Percentiles rank a stretch among this genome's conserved stretches.
phyloP scores from a whole-genome alignment of 1,140 invertebrate genomes.

The Conus betulinus region DNA sequence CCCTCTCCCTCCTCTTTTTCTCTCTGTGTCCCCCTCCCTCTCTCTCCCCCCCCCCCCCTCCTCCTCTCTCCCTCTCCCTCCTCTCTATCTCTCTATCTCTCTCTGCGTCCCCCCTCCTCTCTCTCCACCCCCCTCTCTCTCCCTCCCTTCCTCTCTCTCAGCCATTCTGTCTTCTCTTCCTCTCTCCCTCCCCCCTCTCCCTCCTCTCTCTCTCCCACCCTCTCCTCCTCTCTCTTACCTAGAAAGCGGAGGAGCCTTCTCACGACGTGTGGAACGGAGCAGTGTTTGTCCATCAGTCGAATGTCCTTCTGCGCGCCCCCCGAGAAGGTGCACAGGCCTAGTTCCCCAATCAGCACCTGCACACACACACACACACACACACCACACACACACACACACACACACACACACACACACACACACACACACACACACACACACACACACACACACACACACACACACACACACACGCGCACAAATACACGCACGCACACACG shows the following conservation, averaged over 20 bases:
- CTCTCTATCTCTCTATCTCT: background rate
- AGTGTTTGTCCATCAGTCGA: constrained; percentile 50
- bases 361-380: background rate
- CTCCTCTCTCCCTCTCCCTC: background rate
- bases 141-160: background rate
- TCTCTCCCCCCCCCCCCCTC: background rate
- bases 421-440: too few species aligned
- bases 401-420: background rate
- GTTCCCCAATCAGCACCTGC: constrained; percentile 64
- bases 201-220: background rate
- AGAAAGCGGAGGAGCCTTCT: constrained; percentile 61
- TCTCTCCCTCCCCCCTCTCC: background rate
- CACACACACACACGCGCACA: too few species aligned
- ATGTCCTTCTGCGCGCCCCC: constrained; percentile 60
- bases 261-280: constrained; percentile 57
- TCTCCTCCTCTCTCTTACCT: constrained; percentile 45
- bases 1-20: too few species aligned
- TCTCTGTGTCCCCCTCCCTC: too few species aligned
- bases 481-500: too few species aligned
- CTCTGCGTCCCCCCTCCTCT: background rate
- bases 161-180: background rate
- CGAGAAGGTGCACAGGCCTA: constrained; percentile 64
- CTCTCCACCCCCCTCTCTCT: background rate
- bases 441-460: too few species aligned
- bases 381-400: background rate